Evolutionary conservation across 1,140 invertebrate species (phyloP).

Genomic region (Eupristina koningsbergeri): DNA sequence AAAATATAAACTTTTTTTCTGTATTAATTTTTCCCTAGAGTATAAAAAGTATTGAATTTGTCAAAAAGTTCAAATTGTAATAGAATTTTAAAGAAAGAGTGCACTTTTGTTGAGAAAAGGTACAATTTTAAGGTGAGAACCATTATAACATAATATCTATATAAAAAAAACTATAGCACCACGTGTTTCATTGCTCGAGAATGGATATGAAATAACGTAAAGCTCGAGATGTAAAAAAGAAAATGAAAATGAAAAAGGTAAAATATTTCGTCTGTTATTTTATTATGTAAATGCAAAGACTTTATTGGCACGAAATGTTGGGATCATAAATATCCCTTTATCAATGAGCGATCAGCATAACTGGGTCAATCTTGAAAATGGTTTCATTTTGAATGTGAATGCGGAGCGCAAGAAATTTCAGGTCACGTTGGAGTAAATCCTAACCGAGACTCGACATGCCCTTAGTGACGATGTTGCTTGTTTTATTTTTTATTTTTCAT

Average conservation of each 20-base stretch:
- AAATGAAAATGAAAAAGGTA: not conserved
- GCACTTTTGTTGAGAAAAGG: not conserved
- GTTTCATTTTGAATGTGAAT: constrained; percentile 6
- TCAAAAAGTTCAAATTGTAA: not conserved
- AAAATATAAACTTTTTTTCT: not conserved
- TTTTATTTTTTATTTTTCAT: too few species aligned
- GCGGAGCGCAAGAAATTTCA: constrained; percentile 1
- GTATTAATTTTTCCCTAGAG: too few species aligned
- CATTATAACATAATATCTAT: too few species aligned
- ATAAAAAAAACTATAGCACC: too few species aligned
- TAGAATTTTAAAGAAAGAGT: not conserved
- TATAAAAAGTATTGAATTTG: too few species aligned
- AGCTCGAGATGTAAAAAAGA: not conserved
- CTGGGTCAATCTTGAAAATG: constrained; percentile 5
- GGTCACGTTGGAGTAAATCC: constrained; percentile 19
- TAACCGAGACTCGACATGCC: not conserved
- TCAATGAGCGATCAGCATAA: constrained; percentile 17
- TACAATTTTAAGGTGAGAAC: not conserved
- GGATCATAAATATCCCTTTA: constrained; percentile 2
- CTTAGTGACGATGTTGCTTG: not conserved
- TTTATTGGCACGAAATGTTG: not conserved
- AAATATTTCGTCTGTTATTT: not conserved
- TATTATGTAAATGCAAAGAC: not conserved
- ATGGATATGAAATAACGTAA: not conserved
- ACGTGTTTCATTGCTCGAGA: too few species aligned